Evolutionary conservation across 2,888 invertebrate genomes (phyloP).

Genomic region (Schizaphis graminum): DNA sequence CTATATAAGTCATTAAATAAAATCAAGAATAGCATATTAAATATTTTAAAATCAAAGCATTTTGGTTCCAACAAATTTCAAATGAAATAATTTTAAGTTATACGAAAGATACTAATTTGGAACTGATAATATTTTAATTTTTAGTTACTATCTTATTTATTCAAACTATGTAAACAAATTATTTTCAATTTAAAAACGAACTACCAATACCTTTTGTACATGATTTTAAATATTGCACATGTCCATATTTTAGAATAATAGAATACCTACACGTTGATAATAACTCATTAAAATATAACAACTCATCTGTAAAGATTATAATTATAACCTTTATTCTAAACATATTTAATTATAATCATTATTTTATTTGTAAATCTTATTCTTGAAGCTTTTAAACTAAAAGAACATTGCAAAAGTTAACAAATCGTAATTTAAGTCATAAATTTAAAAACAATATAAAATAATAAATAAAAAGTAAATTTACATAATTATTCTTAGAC

Average conservation of each 20-base stretch:
- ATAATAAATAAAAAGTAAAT: neutral
- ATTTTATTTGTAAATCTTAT: neutral
- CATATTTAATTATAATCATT: neutral
- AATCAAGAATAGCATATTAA: neutral
- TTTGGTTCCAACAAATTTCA: neutral
- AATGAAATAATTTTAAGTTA: neutral
- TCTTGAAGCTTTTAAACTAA: neutral
- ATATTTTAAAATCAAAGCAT: neutral
- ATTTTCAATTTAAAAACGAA: neutral
- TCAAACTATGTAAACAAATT: neutral
- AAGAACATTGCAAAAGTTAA: neutral
- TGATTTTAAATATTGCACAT: neutral
- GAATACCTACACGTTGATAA: neutral
- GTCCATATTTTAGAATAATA: neutral
- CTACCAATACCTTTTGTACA: neutral
- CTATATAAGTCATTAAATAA: neutral
- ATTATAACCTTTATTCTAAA: neutral
- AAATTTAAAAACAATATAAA: neutral
- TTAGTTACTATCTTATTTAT: neutral
- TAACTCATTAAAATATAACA: neutral
- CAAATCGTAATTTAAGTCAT: neutral
- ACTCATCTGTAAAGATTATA: too few relatives aligned
- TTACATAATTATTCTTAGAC: neutral
- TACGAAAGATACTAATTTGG: neutral
- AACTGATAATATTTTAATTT: neutral